phyloP scores from a whole-genome alignment of 1,140 invertebrate genomes.

The Tenebrio molitor region DNA sequence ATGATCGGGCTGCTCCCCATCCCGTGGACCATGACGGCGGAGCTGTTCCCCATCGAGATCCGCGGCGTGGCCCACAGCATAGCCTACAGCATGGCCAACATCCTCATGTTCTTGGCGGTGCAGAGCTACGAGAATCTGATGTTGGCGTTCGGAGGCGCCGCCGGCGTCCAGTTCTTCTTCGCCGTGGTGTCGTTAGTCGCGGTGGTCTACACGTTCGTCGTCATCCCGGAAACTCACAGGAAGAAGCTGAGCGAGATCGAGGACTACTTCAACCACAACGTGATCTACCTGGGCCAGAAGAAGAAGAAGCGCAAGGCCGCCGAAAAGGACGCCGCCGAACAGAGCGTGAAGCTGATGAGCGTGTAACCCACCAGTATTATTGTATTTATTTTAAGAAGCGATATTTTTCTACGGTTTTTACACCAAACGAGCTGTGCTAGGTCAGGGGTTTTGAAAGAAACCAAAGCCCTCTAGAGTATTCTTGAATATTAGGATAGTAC shows the following conservation, averaged over 20 bases:
- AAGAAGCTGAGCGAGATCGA: slow-evolving; percentile 77
- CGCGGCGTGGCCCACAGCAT: slow-evolving; percentile 68
- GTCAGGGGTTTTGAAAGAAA: slow-evolving; percentile 2
- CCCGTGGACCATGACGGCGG: slow-evolving; percentile 77
- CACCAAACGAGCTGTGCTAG: background rate
- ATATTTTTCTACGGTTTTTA: slow-evolving; percentile 27
- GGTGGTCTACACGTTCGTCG: slow-evolving; percentile 71
- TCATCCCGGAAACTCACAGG: slow-evolving; percentile 79
- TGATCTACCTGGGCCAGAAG: slow-evolving; percentile 55
- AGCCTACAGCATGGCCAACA: slow-evolving; percentile 68
- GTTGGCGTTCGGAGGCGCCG: slow-evolving; percentile 51
- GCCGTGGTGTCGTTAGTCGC: slow-evolving; percentile 72
- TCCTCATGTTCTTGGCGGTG: slow-evolving; percentile 71
- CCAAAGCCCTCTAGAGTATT: background rate
- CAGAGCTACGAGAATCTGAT: slow-evolving; percentile 68
- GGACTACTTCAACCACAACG: slow-evolving; percentile 70
- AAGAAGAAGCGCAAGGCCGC: background rate
- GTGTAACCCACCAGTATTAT: slow-evolving; percentile 18
- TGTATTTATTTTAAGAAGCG: slow-evolving; percentile 18
- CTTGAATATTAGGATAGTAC: slow-evolving; percentile 15
- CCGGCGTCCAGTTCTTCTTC: slow-evolving; percentile 71
- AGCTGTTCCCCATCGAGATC: slow-evolving; percentile 74
- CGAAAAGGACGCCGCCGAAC: background rate
- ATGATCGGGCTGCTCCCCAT: slow-evolving; percentile 74
- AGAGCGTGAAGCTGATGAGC: slow-evolving; percentile 7